Conservation (phyloP, 2,797 vertebrate species). For the Corythornis leucogaster region DNA sequence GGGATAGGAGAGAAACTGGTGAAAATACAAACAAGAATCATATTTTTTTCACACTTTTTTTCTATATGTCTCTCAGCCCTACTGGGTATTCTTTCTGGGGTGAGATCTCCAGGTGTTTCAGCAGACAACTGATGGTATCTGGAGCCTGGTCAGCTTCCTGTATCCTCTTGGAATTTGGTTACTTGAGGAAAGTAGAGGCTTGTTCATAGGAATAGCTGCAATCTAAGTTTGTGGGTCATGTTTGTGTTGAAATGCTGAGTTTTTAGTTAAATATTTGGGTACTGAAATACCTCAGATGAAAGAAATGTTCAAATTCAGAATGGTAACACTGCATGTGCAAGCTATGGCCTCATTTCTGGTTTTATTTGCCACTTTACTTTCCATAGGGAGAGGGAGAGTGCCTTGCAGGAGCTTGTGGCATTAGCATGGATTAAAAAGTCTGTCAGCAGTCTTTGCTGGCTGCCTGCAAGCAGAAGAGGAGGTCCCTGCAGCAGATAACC, state of each 20-base stretch:
- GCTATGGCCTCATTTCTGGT: not conserved
- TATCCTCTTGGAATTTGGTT: not conserved
- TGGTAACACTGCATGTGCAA: not conserved
- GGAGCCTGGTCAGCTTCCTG: not conserved
- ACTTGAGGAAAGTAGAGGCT: not conserved
- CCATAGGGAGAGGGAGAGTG: not conserved
- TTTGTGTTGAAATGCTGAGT: not conserved
- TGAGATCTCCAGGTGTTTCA: not conserved
- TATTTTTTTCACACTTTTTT: not conserved
- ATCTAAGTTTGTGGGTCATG: not conserved
- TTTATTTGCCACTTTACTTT: not conserved
- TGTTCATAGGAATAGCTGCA: not conserved
- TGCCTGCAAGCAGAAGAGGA: not conserved
- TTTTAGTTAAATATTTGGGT: constrained; percentile 4
- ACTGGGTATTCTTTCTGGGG: not conserved
- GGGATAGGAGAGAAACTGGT: not conserved
- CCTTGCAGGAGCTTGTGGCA: not conserved
- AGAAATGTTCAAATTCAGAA: not conserved
- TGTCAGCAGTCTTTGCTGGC: not conserved
- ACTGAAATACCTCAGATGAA: not conserved
- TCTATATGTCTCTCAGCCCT: not conserved
- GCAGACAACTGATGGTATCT: not conserved
- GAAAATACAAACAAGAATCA: not conserved
- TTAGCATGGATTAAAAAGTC: not conserved
- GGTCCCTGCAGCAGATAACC: not conserved